A percentile compares a stretch with the other conserved stretches of the same genome.
Conservation (phyloP, 2,113 vertebrate genomes). For the Daboia siamensis region DNA sequence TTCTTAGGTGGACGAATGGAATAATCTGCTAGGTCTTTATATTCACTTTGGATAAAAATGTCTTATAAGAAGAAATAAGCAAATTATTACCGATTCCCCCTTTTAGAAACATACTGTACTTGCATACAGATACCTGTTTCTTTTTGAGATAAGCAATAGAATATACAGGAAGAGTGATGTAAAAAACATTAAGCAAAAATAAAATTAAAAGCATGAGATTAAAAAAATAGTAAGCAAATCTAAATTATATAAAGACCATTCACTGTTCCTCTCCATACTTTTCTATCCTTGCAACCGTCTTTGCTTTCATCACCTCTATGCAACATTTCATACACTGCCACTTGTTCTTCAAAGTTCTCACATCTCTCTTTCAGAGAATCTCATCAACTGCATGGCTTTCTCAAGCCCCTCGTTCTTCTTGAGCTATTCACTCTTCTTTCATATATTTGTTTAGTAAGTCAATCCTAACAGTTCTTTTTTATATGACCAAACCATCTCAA, state of each 20-base stretch:
- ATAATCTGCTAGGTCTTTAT: not conserved
- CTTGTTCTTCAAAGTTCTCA: not conserved
- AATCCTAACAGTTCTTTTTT: not conserved
- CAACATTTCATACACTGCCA: not conserved
- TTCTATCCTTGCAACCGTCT: not conserved
- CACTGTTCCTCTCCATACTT: not conserved
- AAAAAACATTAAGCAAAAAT: not conserved
- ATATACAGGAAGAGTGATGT: not conserved
- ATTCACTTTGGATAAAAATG: not conserved
- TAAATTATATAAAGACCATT: not conserved
- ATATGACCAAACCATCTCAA: not conserved
- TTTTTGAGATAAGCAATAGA: not conserved
- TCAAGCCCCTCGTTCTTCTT: not conserved
- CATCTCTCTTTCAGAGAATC: not conserved
- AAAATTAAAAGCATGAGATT: not conserved
- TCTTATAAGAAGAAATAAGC: not conserved
- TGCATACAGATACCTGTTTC: not conserved
- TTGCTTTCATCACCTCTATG: not conserved
- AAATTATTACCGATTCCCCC: not conserved
- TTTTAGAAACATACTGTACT: not conserved
- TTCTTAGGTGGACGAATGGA: not conserved
- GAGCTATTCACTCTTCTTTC: not conserved
- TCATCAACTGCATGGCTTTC: not conserved
- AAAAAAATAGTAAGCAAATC: not conserved
- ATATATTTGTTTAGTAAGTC: not conserved